Evolutionary conservation across 2,888 invertebrate genomes (phyloP).

Genomic region (Hymenopus coronatus): DNA sequence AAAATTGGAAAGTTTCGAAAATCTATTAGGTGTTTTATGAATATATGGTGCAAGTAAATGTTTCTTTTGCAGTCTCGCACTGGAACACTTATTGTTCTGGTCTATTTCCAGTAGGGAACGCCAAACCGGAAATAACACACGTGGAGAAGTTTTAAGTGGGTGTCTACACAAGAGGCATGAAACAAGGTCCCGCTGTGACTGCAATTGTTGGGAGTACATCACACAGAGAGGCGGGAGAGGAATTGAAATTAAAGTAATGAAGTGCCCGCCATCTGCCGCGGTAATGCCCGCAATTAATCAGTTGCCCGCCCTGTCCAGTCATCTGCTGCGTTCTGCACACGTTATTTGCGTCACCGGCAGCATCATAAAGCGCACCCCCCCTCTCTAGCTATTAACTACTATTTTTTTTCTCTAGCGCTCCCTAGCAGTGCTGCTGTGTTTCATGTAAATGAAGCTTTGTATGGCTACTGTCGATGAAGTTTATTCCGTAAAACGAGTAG

Average conservation of each 20-base stretch:
- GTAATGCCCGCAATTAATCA: constrained; percentile 14
- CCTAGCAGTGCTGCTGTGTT: neutral
- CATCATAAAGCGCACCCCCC: neutral
- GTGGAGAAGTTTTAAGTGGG: neutral
- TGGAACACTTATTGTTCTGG: no score
- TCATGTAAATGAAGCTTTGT: neutral
- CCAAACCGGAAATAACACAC: neutral
- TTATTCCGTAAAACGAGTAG: neutral
- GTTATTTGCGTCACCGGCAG: constrained; percentile 3
- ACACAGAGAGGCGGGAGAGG: neutral
- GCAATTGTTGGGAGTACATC: constrained; percentile 2
- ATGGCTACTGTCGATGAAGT: neutral
- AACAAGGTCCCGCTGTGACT: neutral
- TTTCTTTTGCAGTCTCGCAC: neutral
- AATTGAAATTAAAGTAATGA: constrained; percentile 27
- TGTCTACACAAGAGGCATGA: neutral
- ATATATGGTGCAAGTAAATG: neutral
- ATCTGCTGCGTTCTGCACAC: neutral
- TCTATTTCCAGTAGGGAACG: neutral
- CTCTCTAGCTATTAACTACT: neutral
- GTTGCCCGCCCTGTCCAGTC: neutral
- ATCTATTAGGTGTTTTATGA: no score
- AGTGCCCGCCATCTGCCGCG: constrained; percentile 15
- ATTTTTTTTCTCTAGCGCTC: neutral
- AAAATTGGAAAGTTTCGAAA: no score